A percentile compares a stretch with the other conserved stretches of the same genome.
These are phyloP conservation scores for Hetaerina americana DNA, from an alignment of 1,140 invertebrate genomes.

Conservation along the genomic window DNA sequence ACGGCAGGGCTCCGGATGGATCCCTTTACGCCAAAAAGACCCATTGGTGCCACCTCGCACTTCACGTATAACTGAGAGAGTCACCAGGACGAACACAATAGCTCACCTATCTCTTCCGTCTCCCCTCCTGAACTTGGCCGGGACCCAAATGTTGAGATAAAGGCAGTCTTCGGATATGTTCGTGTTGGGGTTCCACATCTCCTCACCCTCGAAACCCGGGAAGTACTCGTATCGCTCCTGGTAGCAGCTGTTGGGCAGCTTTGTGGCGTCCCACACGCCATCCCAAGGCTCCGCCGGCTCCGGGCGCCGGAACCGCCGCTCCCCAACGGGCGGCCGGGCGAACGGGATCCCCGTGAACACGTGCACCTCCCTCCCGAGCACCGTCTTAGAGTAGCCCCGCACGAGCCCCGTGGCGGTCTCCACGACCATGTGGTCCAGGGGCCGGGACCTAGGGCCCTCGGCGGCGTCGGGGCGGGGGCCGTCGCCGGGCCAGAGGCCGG, in stretches of 20 bases:
- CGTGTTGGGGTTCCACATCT: constrained; percentile 93
- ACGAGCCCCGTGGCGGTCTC: constrained; percentile 65
- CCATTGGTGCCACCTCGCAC: no score
- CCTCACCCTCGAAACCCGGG: constrained; percentile 76
- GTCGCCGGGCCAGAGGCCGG: background rate
- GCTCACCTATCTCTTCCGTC: background rate
- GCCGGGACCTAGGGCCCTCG: background rate
- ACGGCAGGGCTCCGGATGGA: no score
- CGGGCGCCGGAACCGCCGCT: constrained; percentile 75
- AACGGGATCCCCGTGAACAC: constrained; percentile 90
- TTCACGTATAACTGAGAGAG: no score
- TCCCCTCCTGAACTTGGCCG: constrained; percentile 37
- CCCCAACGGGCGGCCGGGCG: constrained; percentile 80
- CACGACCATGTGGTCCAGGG: constrained; percentile 39
- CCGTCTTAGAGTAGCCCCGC: constrained; percentile 58
- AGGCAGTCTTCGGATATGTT: constrained; percentile 87
- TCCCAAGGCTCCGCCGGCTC: constrained; percentile 74
- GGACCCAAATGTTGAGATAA: constrained; percentile 86
- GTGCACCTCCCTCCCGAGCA: constrained; percentile 68
- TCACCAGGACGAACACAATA: no score
- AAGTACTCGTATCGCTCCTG: constrained; percentile 72
- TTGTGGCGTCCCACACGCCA: constrained; percentile 62
- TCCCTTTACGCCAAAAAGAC: no score
- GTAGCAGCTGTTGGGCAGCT: constrained; percentile 67
- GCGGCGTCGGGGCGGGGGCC: background rate